Percentiles rank a stretch among this genome's conserved stretches.
These are phyloP conservation scores for Australoheros facetus DNA, from an alignment of 2,797 vertebrate genomes.

Conservation along the genomic window DNA sequence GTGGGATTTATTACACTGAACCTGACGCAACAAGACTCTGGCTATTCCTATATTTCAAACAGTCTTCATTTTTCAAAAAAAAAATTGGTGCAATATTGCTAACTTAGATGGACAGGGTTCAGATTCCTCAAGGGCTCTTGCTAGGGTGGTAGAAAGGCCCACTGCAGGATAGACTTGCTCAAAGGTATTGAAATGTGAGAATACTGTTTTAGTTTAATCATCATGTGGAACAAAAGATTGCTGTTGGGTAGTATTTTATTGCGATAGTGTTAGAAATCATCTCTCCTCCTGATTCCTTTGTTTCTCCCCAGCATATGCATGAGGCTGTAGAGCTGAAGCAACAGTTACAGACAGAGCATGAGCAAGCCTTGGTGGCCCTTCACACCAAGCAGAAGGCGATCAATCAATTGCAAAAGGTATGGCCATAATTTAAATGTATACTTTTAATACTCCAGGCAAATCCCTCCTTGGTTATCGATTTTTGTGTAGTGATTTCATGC, in stretches of 20 bases:
- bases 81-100: neutral
- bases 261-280: conserved; percentile 18
- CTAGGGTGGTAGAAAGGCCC: neutral
- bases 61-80: neutral
- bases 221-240: neutral
- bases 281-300: conserved; percentile 14
- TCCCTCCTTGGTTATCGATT: conserved; percentile 9
- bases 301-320: conserved; percentile 86
- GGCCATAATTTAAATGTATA: neutral
- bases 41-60: neutral
- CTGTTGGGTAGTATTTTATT: neutral
- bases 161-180: conserved; percentile 1
- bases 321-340: conserved; percentile 90
- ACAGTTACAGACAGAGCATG: conserved; percentile 94
- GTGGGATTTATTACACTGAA: conserved; percentile 4
- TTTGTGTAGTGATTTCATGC: conserved; percentile 16
- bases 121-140: neutral
- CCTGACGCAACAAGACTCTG: neutral
- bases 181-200: neutral
- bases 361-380: conserved; percentile 91
- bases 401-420: conserved; percentile 91
- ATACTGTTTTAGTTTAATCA: neutral
- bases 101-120: neutral
- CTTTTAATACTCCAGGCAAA: neutral
- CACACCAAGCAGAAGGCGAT: conserved; percentile 93